phyloP scores from a whole-genome alignment of 2,888 invertebrate species.

The Girardia tigrina region DNA sequence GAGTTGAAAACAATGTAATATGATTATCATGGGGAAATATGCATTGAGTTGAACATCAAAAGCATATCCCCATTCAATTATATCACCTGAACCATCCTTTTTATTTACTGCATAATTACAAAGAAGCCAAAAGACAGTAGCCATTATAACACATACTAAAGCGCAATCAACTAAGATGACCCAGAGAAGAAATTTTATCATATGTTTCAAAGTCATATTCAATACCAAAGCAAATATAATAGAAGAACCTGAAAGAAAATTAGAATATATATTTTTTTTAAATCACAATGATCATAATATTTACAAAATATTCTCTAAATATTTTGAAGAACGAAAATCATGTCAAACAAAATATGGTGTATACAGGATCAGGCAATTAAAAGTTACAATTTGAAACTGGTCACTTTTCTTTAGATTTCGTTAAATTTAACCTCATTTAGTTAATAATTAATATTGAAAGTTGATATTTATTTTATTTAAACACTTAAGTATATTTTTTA shows the following conservation, averaged over 20 bases:
- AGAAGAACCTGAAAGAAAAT: not conserved
- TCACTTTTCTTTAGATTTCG: too few species aligned
- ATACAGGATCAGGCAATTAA: too few species aligned
- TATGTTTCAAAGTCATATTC: not conserved
- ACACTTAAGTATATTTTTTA: too few species aligned
- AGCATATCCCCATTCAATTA: constrained; percentile 93
- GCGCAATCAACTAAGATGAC: constrained; percentile 87
- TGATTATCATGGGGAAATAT: constrained; percentile 79
- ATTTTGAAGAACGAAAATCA: too few species aligned
- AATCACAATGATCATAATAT: too few species aligned
- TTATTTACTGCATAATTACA: not conserved
- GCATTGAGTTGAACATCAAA: constrained; percentile 98
- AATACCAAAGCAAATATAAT: not conserved
- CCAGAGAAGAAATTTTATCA: constrained; percentile 69
- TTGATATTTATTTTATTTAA: too few species aligned
- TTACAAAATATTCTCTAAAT: too few species aligned
- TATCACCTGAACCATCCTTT: constrained; percentile 54
- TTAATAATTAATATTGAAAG: too few species aligned
- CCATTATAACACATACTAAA: constrained; percentile 68
- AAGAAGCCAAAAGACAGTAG: constrained; percentile 66
- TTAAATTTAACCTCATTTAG: too few species aligned
- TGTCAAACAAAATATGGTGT: too few species aligned
- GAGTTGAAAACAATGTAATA: constrained; percentile 79
- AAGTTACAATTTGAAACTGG: too few species aligned
- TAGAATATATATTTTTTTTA: too few species aligned